Percentiles rank a stretch among this genome's conserved stretches.
phyloP scores from a whole-genome alignment of 2,888 invertebrate species.

The Apodemia hepburni region DNA sequence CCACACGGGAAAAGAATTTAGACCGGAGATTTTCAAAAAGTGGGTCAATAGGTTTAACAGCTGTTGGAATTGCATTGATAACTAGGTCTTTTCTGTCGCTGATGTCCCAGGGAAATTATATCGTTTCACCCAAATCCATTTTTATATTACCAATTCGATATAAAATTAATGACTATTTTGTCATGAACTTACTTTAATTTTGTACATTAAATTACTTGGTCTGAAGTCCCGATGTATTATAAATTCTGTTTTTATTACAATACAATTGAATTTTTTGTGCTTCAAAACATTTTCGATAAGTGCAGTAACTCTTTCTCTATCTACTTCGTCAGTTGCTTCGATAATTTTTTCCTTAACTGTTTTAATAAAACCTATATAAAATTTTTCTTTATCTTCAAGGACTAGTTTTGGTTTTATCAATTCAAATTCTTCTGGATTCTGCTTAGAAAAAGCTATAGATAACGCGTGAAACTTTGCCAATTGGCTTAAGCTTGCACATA shows the following conservation, averaged over 20 bases:
- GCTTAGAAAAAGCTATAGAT: conserved; percentile 42
- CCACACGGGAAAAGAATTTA: no score
- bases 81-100: no score
- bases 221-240: conserved; percentile 36
- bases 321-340: conserved; percentile 35
- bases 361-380: conserved; percentile 24
- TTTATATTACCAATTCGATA: no score
- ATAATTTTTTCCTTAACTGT: conserved; percentile 29
- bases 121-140: no score
- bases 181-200: conserved; percentile 12
- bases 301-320: conserved; percentile 35
- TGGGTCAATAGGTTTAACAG: no score
- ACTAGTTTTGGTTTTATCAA: conserved; percentile 16
- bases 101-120: no score
- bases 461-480: conserved; percentile 49
- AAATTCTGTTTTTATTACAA: conserved; percentile 19
- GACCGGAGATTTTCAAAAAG: no score
- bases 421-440: conserved; percentile 40
- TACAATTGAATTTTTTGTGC: not conserved
- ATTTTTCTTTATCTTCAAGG: conserved; percentile 19
- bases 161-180: no score
- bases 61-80: no score
- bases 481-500: conserved; percentile 36
- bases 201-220: conserved; percentile 37
- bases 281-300: conserved; percentile 31